Base-by-base conservation (phyloP, 2,113 vertebrate genomes). In the Herpetotheres cachinnans region DNA sequence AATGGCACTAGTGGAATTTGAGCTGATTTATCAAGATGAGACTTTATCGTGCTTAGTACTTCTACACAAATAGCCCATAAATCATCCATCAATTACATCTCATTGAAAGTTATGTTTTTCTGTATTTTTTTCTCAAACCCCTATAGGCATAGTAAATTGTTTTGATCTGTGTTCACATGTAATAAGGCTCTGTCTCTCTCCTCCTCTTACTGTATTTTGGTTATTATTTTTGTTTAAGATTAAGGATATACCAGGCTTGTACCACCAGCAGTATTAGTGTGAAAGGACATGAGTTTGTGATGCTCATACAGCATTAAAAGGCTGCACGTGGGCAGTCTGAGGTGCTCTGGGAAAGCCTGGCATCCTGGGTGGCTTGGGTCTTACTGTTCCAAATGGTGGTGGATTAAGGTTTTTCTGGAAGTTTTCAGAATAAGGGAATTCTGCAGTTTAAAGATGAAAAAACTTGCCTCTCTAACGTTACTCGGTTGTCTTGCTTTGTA, bases 21-120 rank as follows among this genome's bases (percentile, higher is more conserved):
- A 95, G 65, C 69, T 77, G 77, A 89, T 95, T 95, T 93, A 94
- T 95, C 89, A 89, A 95, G 83, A 89, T 93, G 58, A 82, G 65
- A 69, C 69, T 67, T 87, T 72, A 89, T 84, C 54, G 27, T n/a
- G 59, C 88, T 73, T 86, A 89, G 56, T 91, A 49, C 27, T 89
- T 90, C 34, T 83, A 54, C 49, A 29, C 40, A 89, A 93, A 79
- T 71, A 79, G 70, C 10, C 66, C 83, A 80, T 95, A 79, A 95
- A 85, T 97, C 94, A 87, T 87, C 93, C 61, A 44, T 89, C 77
- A 67, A 5, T 81, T 87, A 71, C 52, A 67, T 36, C 65, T 90
- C 66, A 81, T 16, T 79, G 83, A n/a, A 94, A 86, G 62, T 87
- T 81, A 36, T 4, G 10, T 63, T 94, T 59, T 76, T 47, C 52